phyloP scores from a whole-genome alignment of 1,140 invertebrate genomes.

The Sycophaga agraensis region DNA sequence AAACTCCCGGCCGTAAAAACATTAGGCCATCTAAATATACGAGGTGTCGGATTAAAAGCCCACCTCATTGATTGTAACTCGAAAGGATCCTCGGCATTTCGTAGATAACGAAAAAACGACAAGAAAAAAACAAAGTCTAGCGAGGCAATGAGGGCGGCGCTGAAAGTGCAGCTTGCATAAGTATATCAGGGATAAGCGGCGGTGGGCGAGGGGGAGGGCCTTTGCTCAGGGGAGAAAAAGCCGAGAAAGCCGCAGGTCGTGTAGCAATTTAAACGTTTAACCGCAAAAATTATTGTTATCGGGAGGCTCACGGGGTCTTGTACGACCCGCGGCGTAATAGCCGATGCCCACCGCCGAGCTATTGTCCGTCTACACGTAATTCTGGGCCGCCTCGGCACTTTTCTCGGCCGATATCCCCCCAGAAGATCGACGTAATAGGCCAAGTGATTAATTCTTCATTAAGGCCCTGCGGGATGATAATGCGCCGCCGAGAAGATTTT shows the following conservation, averaged over 20 bases:
- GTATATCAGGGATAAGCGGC: no score
- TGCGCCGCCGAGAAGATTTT: no score
- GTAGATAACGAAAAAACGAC: no score
- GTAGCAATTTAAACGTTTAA: constrained; percentile 51
- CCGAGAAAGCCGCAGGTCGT: constrained; percentile 40
- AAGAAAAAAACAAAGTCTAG: no score
- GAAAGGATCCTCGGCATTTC: no score
- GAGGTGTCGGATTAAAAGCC: no score
- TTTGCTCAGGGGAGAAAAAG: neutral
- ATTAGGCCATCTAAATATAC: no score
- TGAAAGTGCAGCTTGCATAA: no score
- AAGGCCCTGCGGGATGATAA: neutral
- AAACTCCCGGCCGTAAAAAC: no score
- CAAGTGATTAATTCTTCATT: constrained; percentile 24
- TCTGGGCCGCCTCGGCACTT: neutral
- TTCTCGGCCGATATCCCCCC: constrained; percentile 33
- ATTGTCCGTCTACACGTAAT: constrained; percentile 36
- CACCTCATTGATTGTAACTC: no score
- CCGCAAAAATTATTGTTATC: constrained; percentile 52
- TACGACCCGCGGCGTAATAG: constrained; percentile 37
- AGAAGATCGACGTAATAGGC: constrained; percentile 37
- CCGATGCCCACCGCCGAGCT: constrained; percentile 12
- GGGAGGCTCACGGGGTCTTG: constrained; percentile 22
- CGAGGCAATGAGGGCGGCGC: no score
- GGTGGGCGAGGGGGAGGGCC: no score